These are phyloP conservation scores for Cantharis lateralis DNA, from an alignment of 2,888 invertebrate genomes.

Conservation along the genomic window DNA sequence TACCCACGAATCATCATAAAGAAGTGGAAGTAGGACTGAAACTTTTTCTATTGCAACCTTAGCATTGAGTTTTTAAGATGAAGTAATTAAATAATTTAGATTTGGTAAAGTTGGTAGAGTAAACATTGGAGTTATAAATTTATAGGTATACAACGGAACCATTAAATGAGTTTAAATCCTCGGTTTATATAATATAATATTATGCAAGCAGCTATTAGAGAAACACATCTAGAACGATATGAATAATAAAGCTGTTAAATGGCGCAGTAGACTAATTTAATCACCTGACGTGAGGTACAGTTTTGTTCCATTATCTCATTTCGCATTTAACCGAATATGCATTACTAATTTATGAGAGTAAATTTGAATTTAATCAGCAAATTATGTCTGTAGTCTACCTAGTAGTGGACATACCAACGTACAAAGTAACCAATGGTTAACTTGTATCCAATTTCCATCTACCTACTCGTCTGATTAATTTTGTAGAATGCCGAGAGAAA, in stretches of 20 bases:
- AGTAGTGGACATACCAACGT: background rate
- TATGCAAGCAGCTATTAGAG: conserved; percentile 23
- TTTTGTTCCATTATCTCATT: conserved; percentile 30
- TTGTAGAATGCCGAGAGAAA: background rate
- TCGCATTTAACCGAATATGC: conserved; percentile 29
- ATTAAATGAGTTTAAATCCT: conserved; percentile 9
- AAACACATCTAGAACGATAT: conserved; percentile 25
- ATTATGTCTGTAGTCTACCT: background rate
- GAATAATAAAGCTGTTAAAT: conserved; percentile 33
- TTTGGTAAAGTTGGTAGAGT: background rate
- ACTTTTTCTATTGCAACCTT: background rate
- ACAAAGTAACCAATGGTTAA: background rate
- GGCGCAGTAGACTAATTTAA: conserved; percentile 31
- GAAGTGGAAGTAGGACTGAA: too few species aligned
- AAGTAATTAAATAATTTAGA: background rate
- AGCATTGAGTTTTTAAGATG: background rate
- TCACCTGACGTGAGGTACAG: conserved; percentile 31
- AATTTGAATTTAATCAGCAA: conserved; percentile 1
- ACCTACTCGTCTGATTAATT: background rate
- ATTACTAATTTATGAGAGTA: conserved; percentile 27
- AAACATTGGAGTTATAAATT: background rate
- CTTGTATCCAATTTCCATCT: background rate
- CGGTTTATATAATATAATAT: conserved; percentile 8
- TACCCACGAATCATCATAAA: too few species aligned
- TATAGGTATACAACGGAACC: background rate